Evolutionary conservation across 2,113 vertebrate genomes (phyloP), one percentile per base, ranked within the genome.

Genomic region (Rynchops niger): DNA sequence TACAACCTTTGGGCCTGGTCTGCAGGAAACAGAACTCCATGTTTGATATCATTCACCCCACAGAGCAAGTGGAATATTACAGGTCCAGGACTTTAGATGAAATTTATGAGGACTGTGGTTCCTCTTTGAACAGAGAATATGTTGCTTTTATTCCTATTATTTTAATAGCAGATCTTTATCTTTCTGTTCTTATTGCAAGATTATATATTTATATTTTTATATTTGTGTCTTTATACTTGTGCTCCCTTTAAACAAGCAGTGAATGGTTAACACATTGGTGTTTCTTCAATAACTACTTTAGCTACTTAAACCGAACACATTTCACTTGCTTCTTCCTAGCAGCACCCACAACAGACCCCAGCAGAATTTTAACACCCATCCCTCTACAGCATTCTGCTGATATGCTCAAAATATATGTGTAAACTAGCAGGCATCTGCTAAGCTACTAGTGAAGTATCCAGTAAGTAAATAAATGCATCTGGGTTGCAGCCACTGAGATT

Each of bases 391-490:
- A 88, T 88, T 93, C 91, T 96, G 94, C 86, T 93, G 81, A 94
- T 87, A 89, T 36, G 89, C 93, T 94, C 89, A 95, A 96, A 97
- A 97, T 95, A 97, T 78, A 93, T 32, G 90, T 95, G 95, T 62
- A 96, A 97, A 89, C 84, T 89, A 90, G 91, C 86, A 96, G 86
- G 78, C 94, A 95, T 96, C 94, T 97, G 96, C 91, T 97, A 59
- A 95, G 84, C 95, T 95, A 93, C 86, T 82, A 93, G 84, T 36
- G 70, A 96, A 95, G 83, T 91, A 96, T 92, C 96, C 96, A 97
- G 93, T 80, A 97, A 96, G 94, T 97, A 97, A 97, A 97, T 95
- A 97, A 97, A 97, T 95, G 93, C 94, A 97, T 95, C 96, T 97
- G 95, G 92, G 97, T 95, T 96, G 94, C 95, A 97, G 89, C 74